These are phyloP conservation scores for Eulemur albifrons DNA, from an alignment of 2,797 vertebrate species.

Conservation along the genomic window DNA sequence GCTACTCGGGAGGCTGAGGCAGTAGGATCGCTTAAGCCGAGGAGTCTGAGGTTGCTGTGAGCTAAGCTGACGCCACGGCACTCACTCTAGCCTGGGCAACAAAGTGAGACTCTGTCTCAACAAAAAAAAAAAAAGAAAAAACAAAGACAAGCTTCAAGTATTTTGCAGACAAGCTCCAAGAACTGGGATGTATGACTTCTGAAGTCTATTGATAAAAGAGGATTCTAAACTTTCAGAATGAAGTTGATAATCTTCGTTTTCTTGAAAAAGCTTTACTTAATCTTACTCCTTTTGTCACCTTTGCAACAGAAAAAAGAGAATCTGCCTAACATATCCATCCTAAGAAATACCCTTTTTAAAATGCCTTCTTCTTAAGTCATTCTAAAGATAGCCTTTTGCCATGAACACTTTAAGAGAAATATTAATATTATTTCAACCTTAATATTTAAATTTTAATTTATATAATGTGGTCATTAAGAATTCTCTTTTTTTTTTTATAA, in stretches of 20 bases:
- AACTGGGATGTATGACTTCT: conserved; percentile 75
- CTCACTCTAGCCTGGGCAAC: too few species aligned
- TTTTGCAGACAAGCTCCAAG: conserved; percentile 58
- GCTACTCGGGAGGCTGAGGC: too few species aligned
- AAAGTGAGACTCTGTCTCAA: too few species aligned
- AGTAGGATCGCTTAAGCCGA: too few species aligned
- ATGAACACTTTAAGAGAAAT: conserved; percentile 55
- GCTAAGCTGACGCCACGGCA: too few species aligned
- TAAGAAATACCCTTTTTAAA: conserved; percentile 66
- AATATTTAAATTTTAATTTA: conserved; percentile 47
- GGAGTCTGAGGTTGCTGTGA: too few species aligned
- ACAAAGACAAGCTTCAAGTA: conserved; percentile 10
- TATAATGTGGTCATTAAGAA: conserved; percentile 42
- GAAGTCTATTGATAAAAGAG: conserved; percentile 86
- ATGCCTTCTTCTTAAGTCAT: conserved; percentile 61
- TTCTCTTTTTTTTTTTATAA: neutral
- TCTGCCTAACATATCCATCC: conserved; percentile 73
- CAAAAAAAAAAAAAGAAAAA: too few species aligned
- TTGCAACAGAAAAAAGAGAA: conserved; percentile 78
- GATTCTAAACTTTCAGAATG: conserved; percentile 85
- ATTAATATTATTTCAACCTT: conserved; percentile 11
- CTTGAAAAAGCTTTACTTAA: conserved; percentile 91
- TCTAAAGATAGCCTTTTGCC: conserved; percentile 66
- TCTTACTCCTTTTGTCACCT: conserved; percentile 85
- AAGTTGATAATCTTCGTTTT: conserved; percentile 90